Evolutionary conservation across 2,888 invertebrate genomes (phyloP), one percentile per base, ranked within the genome.

Genomic region (Anthophora plumipes): DNA sequence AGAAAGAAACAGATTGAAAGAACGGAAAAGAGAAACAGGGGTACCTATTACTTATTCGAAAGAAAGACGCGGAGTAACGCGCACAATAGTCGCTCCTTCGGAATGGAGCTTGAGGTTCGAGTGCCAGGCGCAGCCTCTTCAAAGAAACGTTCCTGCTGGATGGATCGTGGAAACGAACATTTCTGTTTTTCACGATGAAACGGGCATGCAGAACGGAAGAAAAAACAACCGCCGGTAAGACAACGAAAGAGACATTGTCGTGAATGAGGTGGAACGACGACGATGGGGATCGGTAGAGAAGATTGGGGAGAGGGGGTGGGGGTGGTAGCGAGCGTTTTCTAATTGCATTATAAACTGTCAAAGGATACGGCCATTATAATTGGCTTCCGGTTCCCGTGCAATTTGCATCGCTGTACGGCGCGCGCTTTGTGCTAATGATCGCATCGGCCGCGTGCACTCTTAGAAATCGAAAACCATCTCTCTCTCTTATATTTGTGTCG

Each of bases 301-400:
- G 9, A 17, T 6, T 43, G 3, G 60, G 22, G 1, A 25, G 9
- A n/a, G 39, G 5, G 0, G 55, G 9, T 4, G 37, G n/a, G 39
- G 37, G 22, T 11, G 59, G 57, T 50, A 31, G 64, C 41, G 59
- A 68, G 70, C 77, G 61, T 85, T 84, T 85, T 88, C 86, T 86
- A 88, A 86, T 87, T 80, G 71, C 74, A 79, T 87, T 87, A 87
- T 88, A 78, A 82, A 83, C 78, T 83, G 80, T 79, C 87, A 84
- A 87, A 85, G 77, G 80, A 57, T 46, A 20, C 7, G 57, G 60
- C 46, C 55, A 43, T 79, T 75, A 71, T 87, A 82, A 87, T 87
- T 87, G 80, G 71, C 82, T 63, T 67, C 75, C 68, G 80, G 77
- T 81, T 48, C 57, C 57, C 74, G 59, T 77, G 81, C 74, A 80